Percentiles rank a stretch among this genome's conserved stretches.
phyloP scores from a whole-genome alignment of 2,113 vertebrate species.

The Misgurnus anguillicaudatus region DNA sequence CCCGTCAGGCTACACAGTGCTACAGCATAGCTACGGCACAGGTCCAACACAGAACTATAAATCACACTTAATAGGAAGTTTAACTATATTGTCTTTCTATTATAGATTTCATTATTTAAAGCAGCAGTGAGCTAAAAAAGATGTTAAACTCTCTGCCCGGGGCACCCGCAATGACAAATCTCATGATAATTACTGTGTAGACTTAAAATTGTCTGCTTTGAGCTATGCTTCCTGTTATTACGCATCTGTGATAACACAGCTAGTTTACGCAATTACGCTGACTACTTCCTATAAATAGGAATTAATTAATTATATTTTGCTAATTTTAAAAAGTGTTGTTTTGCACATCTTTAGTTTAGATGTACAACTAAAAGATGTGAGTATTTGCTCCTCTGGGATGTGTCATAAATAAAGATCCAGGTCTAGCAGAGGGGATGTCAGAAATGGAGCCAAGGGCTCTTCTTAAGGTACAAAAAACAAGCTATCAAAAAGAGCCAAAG shows the following conservation, averaged over 20 bases:
- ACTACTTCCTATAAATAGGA: too few species aligned
- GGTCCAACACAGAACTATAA: too few species aligned
- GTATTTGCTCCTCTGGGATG: neutral
- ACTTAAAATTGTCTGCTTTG: neutral
- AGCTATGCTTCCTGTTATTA: neutral
- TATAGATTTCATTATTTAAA: too few species aligned
- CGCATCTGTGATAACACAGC: neutral
- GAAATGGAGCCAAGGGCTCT: slow-evolving; percentile 17
- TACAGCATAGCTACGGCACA: too few species aligned
- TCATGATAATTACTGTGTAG: neutral
- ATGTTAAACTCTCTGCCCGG: too few species aligned
- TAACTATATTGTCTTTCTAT: too few species aligned
- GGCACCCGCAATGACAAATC: too few species aligned
- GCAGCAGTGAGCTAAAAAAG: too few species aligned
- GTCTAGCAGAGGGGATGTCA: slow-evolving; percentile 5
- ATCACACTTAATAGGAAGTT: too few species aligned
- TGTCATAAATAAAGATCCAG: slow-evolving; percentile 10
- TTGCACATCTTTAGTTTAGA: neutral
- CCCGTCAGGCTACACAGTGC: too few species aligned
- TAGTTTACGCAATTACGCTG: neutral
- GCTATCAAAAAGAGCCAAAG: slow-evolving; percentile 58
- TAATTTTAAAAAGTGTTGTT: neutral
- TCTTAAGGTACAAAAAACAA: slow-evolving; percentile 55
- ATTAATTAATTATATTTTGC: too few species aligned
- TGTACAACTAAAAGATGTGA: too few species aligned